Conservation (phyloP, 2,888 invertebrate genomes). For the Amiota communis region DNA sequence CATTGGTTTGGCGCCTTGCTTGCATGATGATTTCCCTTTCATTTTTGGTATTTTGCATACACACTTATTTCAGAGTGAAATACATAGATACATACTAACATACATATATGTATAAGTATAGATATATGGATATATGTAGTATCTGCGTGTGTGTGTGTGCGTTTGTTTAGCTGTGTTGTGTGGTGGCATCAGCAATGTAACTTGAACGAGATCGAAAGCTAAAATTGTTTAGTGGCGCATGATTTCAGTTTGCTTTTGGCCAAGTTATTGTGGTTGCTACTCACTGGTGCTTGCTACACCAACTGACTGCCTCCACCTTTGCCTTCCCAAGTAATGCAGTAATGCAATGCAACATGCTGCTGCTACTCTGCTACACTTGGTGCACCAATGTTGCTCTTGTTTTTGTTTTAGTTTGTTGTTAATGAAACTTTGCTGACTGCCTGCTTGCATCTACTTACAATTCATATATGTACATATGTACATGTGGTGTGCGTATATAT, state of each 20-base stretch:
- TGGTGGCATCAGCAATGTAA: not conserved
- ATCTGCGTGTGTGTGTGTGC: not conserved
- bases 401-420: constrained; percentile 9
- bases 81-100: no score
- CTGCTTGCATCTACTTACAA: not conserved
- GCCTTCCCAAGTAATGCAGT: no score
- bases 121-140: not conserved
- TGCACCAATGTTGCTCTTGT: not conserved
- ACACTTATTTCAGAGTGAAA: not conserved
- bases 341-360: not conserved
- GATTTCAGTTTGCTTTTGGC: constrained; percentile 12
- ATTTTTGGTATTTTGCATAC: constrained; percentile 24
- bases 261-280: not conserved
- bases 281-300: no score
- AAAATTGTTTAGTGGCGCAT: constrained; percentile 12
- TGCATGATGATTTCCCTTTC: constrained; percentile 26
- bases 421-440: constrained; percentile 15
- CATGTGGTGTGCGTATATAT: not conserved
- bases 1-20: constrained; percentile 18
- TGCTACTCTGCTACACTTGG: not conserved
- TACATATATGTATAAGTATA: no score
- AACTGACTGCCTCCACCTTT: no score
- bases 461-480: not conserved
- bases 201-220: constrained; percentile 17
- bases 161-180: not conserved